Evolutionary conservation across 2,113 vertebrate species (phyloP).

Genomic region (Xenus cinereus): DNA sequence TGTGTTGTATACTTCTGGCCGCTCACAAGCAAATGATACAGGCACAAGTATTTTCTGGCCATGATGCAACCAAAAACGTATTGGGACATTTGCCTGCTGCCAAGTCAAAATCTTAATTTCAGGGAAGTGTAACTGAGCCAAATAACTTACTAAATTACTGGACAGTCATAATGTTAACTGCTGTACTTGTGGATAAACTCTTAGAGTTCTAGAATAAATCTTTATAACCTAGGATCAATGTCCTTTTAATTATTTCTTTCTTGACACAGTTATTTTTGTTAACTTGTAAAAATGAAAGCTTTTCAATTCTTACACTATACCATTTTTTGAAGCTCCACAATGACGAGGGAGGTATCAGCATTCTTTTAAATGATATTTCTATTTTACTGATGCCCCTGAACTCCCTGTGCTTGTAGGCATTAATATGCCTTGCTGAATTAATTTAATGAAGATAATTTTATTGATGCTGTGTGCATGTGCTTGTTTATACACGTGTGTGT

Average conservation of each 20-base stretch:
- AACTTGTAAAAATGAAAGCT: neutral
- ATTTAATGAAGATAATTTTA: neutral
- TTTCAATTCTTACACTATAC: neutral
- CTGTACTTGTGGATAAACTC: neutral
- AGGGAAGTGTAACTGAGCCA: neutral
- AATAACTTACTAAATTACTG: neutral
- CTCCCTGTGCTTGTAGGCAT: neutral
- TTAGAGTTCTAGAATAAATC: neutral
- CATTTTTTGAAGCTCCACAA: neutral
- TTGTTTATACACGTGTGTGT: neutral
- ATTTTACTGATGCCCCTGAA: neutral
- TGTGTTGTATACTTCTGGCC: fast-evolving
- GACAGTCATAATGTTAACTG: neutral
- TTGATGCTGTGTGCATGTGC: neutral
- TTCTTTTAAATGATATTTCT: neutral
- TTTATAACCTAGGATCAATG: neutral
- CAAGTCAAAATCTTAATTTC: neutral
- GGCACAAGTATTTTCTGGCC: neutral
- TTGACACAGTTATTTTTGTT: neutral
- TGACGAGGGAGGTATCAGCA: neutral
- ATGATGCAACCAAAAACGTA: neutral
- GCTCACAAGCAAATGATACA: neutral
- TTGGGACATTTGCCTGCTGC: neutral
- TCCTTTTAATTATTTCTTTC: neutral
- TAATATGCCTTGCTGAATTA: neutral